A percentile compares a stretch with the other conserved stretches of the same genome.
These are phyloP conservation scores for Adelphocoris suturalis DNA, from an alignment of 2,888 invertebrate species.

Conservation along the genomic window DNA sequence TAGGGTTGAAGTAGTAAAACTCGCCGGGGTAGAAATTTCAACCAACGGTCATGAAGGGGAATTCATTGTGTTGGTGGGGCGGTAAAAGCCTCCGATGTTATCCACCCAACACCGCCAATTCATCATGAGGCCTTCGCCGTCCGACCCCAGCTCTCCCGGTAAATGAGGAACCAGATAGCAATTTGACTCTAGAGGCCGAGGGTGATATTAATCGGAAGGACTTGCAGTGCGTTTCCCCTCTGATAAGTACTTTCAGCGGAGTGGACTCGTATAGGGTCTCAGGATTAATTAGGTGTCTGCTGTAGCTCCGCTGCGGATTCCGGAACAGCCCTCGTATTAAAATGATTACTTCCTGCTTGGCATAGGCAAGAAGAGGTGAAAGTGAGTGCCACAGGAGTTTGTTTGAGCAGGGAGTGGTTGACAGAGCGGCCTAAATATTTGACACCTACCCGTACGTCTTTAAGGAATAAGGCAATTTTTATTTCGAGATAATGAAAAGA, in stretches of 20 bases:
- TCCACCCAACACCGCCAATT: neutral
- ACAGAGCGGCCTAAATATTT: no score
- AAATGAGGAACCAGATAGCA: conserved; percentile 25
- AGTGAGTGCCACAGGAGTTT: no score
- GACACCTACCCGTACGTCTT: no score
- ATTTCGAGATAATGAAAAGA: no score
- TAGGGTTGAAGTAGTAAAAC: conserved; percentile 22
- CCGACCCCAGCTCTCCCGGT: neutral
- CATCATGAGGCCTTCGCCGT: neutral
- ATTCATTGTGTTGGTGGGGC: conserved; percentile 19
- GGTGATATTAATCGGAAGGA: neutral
- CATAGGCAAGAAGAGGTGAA: no score
- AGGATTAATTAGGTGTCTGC: conserved; percentile 10
- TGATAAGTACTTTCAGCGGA: conserved; percentile 4
- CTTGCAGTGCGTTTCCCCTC: conserved; percentile 30
- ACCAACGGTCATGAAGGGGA: conserved; percentile 30
- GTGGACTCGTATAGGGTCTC: neutral
- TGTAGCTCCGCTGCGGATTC: neutral
- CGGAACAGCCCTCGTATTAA: no score
- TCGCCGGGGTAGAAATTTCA: conserved; percentile 24
- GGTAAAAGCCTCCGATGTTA: conserved; percentile 26
- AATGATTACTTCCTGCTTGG: no score
- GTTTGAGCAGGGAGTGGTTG: no score
- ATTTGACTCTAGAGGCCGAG: neutral
- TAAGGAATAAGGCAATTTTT: no score